These are phyloP conservation scores for Caenorhabditis zanzibari DNA, from an alignment of 2,888 invertebrate species.

Conservation along the genomic window DNA sequence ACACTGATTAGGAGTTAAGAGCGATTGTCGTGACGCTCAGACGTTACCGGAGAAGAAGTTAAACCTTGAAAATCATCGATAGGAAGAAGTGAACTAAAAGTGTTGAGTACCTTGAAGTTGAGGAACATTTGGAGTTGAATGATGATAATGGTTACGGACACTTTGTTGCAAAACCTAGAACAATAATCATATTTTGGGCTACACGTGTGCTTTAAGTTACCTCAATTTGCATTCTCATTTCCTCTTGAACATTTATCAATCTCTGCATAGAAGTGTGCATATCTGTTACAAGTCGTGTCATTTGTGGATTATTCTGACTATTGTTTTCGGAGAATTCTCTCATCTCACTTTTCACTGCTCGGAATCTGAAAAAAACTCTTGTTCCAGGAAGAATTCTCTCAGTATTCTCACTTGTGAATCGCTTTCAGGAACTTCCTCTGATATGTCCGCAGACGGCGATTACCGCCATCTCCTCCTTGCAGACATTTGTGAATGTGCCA, in stretches of 20 bases:
- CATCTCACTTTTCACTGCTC: conserved; percentile 82
- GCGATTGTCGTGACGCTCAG: conserved; percentile 53
- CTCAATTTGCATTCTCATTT: conserved; percentile 83
- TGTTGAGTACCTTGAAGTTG: conserved; percentile 60
- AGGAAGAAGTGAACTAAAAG: conserved; percentile 1
- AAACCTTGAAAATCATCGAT: conserved; percentile 41
- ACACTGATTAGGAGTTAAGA: conserved; percentile 33
- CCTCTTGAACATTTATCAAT: conserved; percentile 80
- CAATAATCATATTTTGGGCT: not conserved
- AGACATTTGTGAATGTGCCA: conserved; percentile 98
- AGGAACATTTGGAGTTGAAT: conserved; percentile 49
- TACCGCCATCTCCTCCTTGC: conserved; percentile 75
- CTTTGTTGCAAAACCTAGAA: conserved; percentile 81
- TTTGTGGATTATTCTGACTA: conserved; percentile 79
- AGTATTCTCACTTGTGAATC: conserved; percentile 76
- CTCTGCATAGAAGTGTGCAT: conserved; percentile 83
- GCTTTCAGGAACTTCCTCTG: conserved; percentile 82
- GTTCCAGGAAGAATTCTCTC: too few species aligned
- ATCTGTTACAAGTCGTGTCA: conserved; percentile 81
- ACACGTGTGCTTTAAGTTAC: conserved; percentile 4
- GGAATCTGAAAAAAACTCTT: conserved; percentile 77
- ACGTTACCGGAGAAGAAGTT: conserved; percentile 49
- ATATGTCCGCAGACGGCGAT: conserved; percentile 75
- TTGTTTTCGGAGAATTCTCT: conserved; percentile 81
- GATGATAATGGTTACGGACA: conserved; percentile 80